Evolutionary conservation across 2,888 invertebrate species (phyloP), one percentile per base, ranked within the genome.

Genomic region (Brenthis ino): DNA sequence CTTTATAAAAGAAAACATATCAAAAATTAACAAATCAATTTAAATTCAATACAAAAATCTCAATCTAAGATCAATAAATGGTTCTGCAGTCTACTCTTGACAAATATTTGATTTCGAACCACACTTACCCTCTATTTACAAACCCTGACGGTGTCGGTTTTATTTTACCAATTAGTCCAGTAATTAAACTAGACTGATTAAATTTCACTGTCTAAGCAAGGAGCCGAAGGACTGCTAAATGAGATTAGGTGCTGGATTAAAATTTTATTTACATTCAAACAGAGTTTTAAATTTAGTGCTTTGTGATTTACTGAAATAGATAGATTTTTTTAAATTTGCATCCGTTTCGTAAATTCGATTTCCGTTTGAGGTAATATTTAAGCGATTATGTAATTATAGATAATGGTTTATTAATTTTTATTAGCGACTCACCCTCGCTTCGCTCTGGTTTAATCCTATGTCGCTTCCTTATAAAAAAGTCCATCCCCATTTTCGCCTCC

Each of bases 141-240:
- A 67, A 58, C 53, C 43, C 70, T 71, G 73, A 63, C 64, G 72
- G 80, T 77, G 74, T 80, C 77, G 72, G 77, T 79, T 77, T 76
- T 74, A 72, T 75, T 75, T 76, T 65, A 79, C 77, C 81, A 82
- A 83, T 84, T 83, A 83, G 76, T 74, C 71, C 65, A 68, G 72
- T 77, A 77, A 78, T 77, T 79, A 77, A 76, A 71, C 63, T 71
- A 74, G 72, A 78, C 55, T 72, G 75, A 78, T 80, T 76, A 76
- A 67, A 69, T 69, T 64, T 67, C 61, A 51, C 56, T 58, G 71
- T 67, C 60, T 64, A 57, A 67, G 58, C 70, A 56, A 66, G 48
- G 24, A 55, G 64, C 58, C 28, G 58, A 37, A 14, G 60, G 57
- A 67, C 43, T 60, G 16, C 63, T 68, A 66, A 71, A 71, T 56